phyloP scores from a whole-genome alignment of 2,888 invertebrate species.

The Theristus sp. region DNA sequence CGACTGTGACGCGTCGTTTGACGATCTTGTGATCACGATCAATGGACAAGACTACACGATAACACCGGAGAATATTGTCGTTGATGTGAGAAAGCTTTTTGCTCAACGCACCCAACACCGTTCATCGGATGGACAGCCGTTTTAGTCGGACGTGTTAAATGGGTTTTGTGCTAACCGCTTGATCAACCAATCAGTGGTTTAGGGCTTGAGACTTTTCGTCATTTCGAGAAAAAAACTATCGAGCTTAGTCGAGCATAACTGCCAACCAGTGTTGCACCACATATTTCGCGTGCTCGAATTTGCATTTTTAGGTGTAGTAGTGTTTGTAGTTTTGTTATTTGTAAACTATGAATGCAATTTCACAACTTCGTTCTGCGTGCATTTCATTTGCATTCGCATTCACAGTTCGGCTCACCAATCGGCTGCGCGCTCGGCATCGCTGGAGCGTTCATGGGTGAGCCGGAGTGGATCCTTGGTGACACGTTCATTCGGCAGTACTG shows the following conservation, averaged over 20 bases:
- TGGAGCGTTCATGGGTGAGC: background rate
- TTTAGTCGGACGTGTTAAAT: too few relatives aligned
- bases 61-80: background rate
- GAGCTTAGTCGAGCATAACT: background rate
- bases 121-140: too few relatives aligned
- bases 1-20: background rate
- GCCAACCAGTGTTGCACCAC: background rate
- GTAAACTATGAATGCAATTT: background rate
- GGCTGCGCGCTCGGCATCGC: background rate
- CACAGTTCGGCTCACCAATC: background rate
- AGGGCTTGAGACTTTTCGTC: too few relatives aligned
- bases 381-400: too few relatives aligned
- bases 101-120: too few relatives aligned
- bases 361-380: too few relatives aligned
- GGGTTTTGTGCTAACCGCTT: too few relatives aligned
- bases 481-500: background rate
- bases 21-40: background rate
- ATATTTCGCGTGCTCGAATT: background rate
- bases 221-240: too few relatives aligned
- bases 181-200: too few relatives aligned
- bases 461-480: background rate
- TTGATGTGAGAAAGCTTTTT: background rate
- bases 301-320: background rate
- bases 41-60: background rate
- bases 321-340: too few relatives aligned